Base-by-base conservation (phyloP, 2,797 vertebrate species). In the Dipus sagitta region DNA sequence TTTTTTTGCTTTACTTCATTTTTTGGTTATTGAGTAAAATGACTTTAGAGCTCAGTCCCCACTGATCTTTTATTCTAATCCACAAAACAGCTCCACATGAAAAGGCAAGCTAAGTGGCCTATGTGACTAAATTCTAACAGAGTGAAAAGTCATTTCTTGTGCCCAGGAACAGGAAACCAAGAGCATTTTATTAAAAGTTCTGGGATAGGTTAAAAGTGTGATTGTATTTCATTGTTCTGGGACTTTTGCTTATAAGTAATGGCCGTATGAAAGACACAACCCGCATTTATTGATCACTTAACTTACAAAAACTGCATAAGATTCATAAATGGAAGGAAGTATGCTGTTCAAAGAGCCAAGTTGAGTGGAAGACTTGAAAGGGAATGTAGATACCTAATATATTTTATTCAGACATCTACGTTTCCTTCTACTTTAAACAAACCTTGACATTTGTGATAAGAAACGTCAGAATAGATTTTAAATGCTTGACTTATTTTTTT, bases 11-110 rank as follows among this genome's bases (percentile, higher is more conserved):
- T 21, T 72, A 62, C 17, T 13, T 76, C 62, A 77, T 94, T 68
- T 81, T 87, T 47, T 47, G 93, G 87, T 80, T 38, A 74, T 30
- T 86, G n/a, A 72, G 64, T 88, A 26, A 68, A 94, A 80, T 18
- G 54, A 9, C 38, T 80, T 74, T 54, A 23, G 3, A 77, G 21
- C 38, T 64, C 90, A 84, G 82, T 84, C 28, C 28, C 47, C 38
- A 34, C 21, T 8, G 28, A 64, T 28, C 32, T 70, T 94, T 94
- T 68, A 84, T 89, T 92, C 47, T 85, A 81, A 90, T 54, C 68
- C 65, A 65, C 13, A 64, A 90, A 47, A 32, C 77, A 93, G 32
- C 1, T 84, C 15, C 8, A 32, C 21, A 47, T n/a, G 30, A 47
- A 62, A 42, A 86, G n/a, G 30, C 18, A 76, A 94, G 21, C 67